Conservation (phyloP, 2,797 vertebrate species). For the Oryzias sinensis region DNA sequence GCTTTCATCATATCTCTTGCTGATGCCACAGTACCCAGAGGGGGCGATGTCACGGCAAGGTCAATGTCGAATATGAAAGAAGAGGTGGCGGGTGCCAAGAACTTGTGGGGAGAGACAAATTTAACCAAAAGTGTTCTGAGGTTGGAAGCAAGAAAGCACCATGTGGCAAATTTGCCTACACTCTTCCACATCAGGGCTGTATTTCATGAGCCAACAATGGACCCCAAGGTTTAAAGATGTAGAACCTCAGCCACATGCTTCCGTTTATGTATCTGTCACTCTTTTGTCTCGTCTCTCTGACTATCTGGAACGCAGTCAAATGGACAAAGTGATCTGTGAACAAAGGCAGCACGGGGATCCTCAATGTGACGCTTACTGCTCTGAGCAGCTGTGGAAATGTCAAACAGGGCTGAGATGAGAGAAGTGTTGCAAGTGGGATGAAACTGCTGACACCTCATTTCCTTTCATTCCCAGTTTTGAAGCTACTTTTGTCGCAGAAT, state of each 20-base stretch:
- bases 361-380: conserved; percentile 55
- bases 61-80: conserved; percentile 75
- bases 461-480: conserved; percentile 71
- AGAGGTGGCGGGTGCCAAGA: conserved; percentile 56
- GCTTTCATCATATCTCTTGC: conserved; percentile 72
- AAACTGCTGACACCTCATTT: conserved; percentile 80
- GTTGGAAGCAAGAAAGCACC: conserved; percentile 59
- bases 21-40: conserved; percentile 63
- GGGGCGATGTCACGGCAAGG: conserved; percentile 73
- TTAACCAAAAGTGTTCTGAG: conserved; percentile 67
- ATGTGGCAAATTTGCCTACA: conserved; percentile 56
- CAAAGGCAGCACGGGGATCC: conserved; percentile 61
- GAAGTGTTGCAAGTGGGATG: conserved; percentile 64
- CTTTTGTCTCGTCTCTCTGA: conserved; percentile 54
- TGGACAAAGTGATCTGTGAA: conserved; percentile 62
- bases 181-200: conserved; percentile 53
- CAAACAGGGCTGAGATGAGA: conserved; percentile 72
- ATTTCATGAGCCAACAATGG: conserved; percentile 45
- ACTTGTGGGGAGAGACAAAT: conserved; percentile 67
- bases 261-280: conserved; percentile 67
- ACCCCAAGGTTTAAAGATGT: conserved; percentile 51
- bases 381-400: conserved; percentile 69
- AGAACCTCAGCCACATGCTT: conserved; percentile 66
- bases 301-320: conserved; percentile 58
- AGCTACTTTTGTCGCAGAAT: conserved; percentile 74